A percentile compares a stretch with the other conserved stretches of the same genome.
These are phyloP conservation scores for Brachionus paranguensis DNA, from an alignment of 1,140 invertebrate genomes.

Conservation along the genomic window DNA sequence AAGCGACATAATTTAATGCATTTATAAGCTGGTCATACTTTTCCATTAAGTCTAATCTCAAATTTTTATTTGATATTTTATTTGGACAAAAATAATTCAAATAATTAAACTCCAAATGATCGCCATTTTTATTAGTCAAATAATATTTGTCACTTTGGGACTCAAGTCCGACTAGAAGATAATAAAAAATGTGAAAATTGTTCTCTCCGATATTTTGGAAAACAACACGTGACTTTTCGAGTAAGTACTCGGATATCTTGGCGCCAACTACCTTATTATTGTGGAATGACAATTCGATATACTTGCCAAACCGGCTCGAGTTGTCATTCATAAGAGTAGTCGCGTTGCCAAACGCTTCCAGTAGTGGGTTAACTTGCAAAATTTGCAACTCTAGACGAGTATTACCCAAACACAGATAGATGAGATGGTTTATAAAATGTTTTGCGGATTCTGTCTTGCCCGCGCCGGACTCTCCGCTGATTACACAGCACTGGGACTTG, in stretches of 20 bases:
- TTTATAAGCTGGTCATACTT: conserved; percentile 49
- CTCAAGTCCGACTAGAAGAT: conserved; percentile 58
- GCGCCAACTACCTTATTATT: conserved; percentile 70
- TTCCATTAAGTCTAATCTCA: conserved; percentile 37
- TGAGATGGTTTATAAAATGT: conserved; percentile 71
- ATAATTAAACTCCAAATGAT: conserved; percentile 33
- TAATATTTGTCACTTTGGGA: conserved; percentile 42
- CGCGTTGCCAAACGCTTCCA: conserved; percentile 89
- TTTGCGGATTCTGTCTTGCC: conserved; percentile 76
- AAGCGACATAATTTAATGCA: conserved; percentile 52
- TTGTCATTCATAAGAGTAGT: conserved; percentile 93
- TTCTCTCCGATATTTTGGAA: conserved; percentile 64
- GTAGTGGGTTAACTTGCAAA: conserved; percentile 89
- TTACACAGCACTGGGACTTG: conserved; percentile 72
- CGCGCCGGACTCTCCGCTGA: conserved; percentile 71
- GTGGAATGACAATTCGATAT: conserved; percentile 72
- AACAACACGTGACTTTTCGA: conserved; percentile 70
- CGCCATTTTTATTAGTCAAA: neutral
- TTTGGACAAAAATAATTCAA: conserved; percentile 10
- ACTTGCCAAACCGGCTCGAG: conserved; percentile 81
- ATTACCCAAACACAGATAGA: conserved; percentile 51
- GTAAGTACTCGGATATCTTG: conserved; percentile 70
- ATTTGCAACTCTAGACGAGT: conserved; percentile 70
- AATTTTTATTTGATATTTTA: neutral
- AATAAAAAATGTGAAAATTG: conserved; percentile 75